Evolutionary conservation across 2,113 vertebrate genomes (phyloP), one percentile per base, ranked within the genome.

Genomic region (Rhinichthys klamathensis): DNA sequence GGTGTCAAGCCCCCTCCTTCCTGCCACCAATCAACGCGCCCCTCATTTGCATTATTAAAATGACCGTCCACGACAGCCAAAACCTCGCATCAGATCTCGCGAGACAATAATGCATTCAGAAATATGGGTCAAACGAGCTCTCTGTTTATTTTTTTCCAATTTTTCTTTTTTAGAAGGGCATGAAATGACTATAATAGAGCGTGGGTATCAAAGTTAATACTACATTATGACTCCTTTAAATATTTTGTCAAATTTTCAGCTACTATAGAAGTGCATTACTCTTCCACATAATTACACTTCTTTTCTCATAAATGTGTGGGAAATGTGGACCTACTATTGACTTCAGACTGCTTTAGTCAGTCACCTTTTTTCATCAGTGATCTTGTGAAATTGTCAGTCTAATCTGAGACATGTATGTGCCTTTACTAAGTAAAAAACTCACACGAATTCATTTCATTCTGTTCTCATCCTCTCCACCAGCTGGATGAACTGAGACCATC

Each of bases 371-470:
- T 56, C 75, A 56, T 35, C 23, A n/a, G 38, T n/a, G 27, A 11
- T 23, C 8, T 32, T 49, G 25, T 49, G 13, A 15, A 74, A 27
- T 32, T 32, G 16, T 27, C 25, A 12, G 25, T 54, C 18, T 76
- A 54, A 54, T 54, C 30, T n/a, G 35, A 79, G 18, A 58, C 75
- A 61, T 25, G 51, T 77, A 61, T 80, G 78, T 80, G 78, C 78
- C 78, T 80, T 80, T 65, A 80, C 41, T 2, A 46, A 80, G 38
- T 60, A 4, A 60, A 25, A 54, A 9, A 18, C 12, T 23, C 7
- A 44, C n/a, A 7, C 7, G 41, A 23, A 25, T 74, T 56, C 70
- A 73, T 25, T 25, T 15, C 6, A 56, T 54, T 18, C 51, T 54
- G 65, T 18, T 38, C 32, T 38, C 35, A 38, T 70, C 67, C 18